These are phyloP conservation scores for Sterrhoptilus dennistouni DNA, from an alignment of 2,113 vertebrate species.

Conservation along the genomic window DNA sequence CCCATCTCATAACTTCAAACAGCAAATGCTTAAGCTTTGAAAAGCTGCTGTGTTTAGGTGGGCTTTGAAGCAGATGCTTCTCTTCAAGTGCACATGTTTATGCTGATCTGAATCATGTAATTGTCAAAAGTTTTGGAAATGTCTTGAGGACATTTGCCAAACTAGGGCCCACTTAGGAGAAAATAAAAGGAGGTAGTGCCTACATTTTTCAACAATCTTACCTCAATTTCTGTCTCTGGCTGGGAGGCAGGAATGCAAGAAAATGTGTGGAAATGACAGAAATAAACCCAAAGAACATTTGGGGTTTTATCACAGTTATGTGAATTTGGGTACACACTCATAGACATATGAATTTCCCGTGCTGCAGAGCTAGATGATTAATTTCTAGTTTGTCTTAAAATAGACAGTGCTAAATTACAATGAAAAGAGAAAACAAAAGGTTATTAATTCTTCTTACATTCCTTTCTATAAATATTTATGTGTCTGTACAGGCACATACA, in stretches of 20 bases:
- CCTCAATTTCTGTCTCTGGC: background rate
- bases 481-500: background rate
- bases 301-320: background rate
- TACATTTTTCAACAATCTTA: background rate
- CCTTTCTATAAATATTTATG: background rate
- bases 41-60: background rate
- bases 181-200: background rate
- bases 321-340: background rate
- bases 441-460: background rate
- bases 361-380: background rate
- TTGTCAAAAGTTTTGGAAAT: background rate
- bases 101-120: background rate
- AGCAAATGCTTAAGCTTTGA: background rate
- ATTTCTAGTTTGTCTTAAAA: background rate
- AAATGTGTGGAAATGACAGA: background rate
- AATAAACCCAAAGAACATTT: background rate
- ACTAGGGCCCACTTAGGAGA: background rate
- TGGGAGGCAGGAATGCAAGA: background rate
- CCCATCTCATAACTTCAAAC: background rate
- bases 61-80: background rate
- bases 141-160: background rate
- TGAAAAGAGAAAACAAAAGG: background rate
- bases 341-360: background rate
- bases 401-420: background rate
- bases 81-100: background rate